phyloP scores from a whole-genome alignment of 2,888 invertebrate genomes.

The Ceraclea dissimilis region DNA sequence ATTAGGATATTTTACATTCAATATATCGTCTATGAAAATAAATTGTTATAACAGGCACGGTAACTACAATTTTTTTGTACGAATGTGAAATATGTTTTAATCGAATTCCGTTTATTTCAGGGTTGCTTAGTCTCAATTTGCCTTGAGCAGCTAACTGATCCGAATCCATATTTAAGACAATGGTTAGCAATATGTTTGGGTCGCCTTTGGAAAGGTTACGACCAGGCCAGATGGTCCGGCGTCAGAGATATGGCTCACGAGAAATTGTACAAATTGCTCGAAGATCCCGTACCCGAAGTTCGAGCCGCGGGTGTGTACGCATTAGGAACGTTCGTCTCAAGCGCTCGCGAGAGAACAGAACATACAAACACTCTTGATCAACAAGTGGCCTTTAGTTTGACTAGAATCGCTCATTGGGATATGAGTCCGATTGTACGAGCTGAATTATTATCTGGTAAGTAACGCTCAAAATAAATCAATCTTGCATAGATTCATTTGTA shows the following conservation, averaged over 20 bases:
- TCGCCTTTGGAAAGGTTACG: conserved; percentile 81
- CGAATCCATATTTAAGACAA: conserved; percentile 59
- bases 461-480: too few relatives aligned
- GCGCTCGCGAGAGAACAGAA: conserved; percentile 74
- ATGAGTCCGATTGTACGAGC: conserved; percentile 82
- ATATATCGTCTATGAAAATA: conserved; percentile 61
- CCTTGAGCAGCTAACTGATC: conserved; percentile 77
- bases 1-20: conserved; percentile 79
- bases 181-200: conserved; percentile 94
- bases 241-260: conserved; percentile 95
- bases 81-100: too few relatives aligned
- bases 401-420: conserved; percentile 70
- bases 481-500: too few relatives aligned
- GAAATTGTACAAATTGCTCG: conserved; percentile 74
- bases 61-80: background rate
- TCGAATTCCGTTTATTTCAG: too few relatives aligned
- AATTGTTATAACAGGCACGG: too few relatives aligned
- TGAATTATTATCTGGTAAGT: conserved; percentile 72
- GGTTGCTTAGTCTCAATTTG: conserved; percentile 87
- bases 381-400: conserved; percentile 80
- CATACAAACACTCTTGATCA: conserved; percentile 94
- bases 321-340: conserved; percentile 87
- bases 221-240: conserved; percentile 88
- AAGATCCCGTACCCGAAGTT: conserved; percentile 81
- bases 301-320: conserved; percentile 92